Conservation (phyloP, 2,113 vertebrate genomes). For the Arvicanthis niloticus region DNA sequence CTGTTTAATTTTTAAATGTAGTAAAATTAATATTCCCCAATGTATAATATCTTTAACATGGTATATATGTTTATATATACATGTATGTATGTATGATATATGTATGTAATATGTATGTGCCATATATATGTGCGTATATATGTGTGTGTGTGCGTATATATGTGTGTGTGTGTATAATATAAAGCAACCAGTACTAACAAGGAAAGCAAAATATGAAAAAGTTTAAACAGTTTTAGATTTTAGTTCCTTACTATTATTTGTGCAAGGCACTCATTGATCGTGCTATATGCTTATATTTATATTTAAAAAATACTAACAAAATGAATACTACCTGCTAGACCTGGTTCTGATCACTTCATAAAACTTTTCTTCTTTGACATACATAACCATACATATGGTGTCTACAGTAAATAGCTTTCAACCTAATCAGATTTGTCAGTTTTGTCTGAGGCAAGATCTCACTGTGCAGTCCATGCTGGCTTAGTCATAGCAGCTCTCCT, state of each 20-base stretch:
- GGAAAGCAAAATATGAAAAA: slow-evolving; percentile 6
- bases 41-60: slow-evolving; percentile 9
- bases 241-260: slow-evolving; percentile 36
- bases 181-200: background rate
- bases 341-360: background rate
- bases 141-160: too few relatives aligned
- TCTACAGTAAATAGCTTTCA: background rate
- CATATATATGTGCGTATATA: too few relatives aligned
- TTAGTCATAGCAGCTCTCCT: background rate
- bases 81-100: too few relatives aligned
- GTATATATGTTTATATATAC: background rate
- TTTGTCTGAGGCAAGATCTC: background rate
- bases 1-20: slow-evolving; percentile 12
- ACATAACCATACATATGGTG: background rate
- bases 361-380: slow-evolving; percentile 17
- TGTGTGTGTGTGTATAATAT: too few relatives aligned
- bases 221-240: slow-evolving; percentile 45
- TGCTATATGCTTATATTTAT: background rate
- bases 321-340: background rate
- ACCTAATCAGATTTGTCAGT: background rate
- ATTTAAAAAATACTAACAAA: background rate
- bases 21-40: slow-evolving; percentile 8
- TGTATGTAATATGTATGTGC: too few relatives aligned
- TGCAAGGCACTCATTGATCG: background rate
- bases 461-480: background rate